A percentile compares a stretch with the other conserved stretches of the same genome.
Evolutionary conservation across 2,888 invertebrate genomes (phyloP).

Genomic region (Perizoma flavofasciatum): DNA sequence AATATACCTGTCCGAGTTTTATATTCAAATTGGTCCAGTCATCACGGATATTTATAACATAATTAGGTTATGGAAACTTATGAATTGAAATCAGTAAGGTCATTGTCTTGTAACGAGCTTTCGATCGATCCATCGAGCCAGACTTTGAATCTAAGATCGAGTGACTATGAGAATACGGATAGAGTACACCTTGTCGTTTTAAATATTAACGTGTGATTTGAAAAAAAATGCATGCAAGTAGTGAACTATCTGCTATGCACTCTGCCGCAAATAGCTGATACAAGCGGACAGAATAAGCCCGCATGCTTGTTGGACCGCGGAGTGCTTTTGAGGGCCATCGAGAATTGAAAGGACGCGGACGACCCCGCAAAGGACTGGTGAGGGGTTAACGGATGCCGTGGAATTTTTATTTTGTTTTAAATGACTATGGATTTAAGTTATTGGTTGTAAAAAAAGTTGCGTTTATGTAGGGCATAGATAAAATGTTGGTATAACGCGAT

Average conservation of each 20-base stretch:
- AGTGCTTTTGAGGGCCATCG: conserved; percentile 56
- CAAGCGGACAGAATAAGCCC: conserved; percentile 54
- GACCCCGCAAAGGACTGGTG: conserved; percentile 54
- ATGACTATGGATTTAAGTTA: conserved; percentile 37
- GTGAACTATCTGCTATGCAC: conserved; percentile 8
- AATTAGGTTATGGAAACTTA: too few relatives aligned
- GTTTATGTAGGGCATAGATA: neutral
- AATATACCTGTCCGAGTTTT: too few relatives aligned
- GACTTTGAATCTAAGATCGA: too few relatives aligned
- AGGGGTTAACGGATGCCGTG: conserved; percentile 50
- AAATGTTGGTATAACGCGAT: neutral
- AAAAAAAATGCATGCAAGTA: neutral
- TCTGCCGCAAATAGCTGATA: conserved; percentile 57
- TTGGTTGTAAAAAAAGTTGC: conserved; percentile 11
- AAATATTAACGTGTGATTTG: too few relatives aligned
- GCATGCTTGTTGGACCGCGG: conserved; percentile 58
- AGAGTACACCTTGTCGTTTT: too few relatives aligned
- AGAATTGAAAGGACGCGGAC: conserved; percentile 60
- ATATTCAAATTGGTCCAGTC: too few relatives aligned
- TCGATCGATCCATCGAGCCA: too few relatives aligned
- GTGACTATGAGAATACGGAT: too few relatives aligned
- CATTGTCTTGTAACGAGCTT: too few relatives aligned
- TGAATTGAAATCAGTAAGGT: too few relatives aligned
- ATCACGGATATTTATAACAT: too few relatives aligned
- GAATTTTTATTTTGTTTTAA: conserved; percentile 44